A percentile compares a stretch with the other conserved stretches of the same genome.
Evolutionary conservation across 2,797 vertebrate species (phyloP).

Genomic region (Arrhamphus sclerolepis): DNA sequence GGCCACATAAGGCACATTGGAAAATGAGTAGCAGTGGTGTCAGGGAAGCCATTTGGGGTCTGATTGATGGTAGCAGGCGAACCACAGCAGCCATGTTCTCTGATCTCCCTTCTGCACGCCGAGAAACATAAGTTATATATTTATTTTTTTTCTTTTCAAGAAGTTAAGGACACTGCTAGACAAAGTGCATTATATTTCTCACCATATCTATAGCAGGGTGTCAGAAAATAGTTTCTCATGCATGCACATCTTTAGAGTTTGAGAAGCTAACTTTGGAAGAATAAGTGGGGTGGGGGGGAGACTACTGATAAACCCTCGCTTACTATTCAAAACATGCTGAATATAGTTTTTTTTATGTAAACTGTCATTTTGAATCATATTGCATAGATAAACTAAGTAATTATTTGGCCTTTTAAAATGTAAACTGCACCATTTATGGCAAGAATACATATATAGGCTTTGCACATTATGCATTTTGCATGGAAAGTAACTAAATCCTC

Average conservation of each 20-base stretch:
- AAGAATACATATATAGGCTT: constrained; percentile 35
- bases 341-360: neutral
- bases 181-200: constrained; percentile 67
- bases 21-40: constrained; percentile 78
- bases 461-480: constrained; percentile 17
- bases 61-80: constrained; percentile 83
- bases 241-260: constrained; percentile 42
- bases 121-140: constrained; percentile 72
- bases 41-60: constrained; percentile 79
- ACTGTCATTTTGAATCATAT: constrained; percentile 4
- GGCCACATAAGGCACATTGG: constrained; percentile 74
- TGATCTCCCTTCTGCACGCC: constrained; percentile 68
- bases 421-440: constrained; percentile 27
- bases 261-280: constrained; percentile 24
- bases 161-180: constrained; percentile 66
- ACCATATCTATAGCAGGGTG: constrained; percentile 65
- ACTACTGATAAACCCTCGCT: neutral
- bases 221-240: constrained; percentile 68
- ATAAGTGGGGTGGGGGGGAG: too few relatives aligned
- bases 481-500: constrained; percentile 26
- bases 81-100: constrained; percentile 77
- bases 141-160: neutral
- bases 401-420: constrained; percentile 21
- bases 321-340: neutral
- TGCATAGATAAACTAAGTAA: constrained; percentile 6